A percentile compares a stretch with the other conserved stretches of the same genome.
Evolutionary conservation across 2,113 vertebrate species (phyloP).

Genomic region (Pithys albifrons): DNA sequence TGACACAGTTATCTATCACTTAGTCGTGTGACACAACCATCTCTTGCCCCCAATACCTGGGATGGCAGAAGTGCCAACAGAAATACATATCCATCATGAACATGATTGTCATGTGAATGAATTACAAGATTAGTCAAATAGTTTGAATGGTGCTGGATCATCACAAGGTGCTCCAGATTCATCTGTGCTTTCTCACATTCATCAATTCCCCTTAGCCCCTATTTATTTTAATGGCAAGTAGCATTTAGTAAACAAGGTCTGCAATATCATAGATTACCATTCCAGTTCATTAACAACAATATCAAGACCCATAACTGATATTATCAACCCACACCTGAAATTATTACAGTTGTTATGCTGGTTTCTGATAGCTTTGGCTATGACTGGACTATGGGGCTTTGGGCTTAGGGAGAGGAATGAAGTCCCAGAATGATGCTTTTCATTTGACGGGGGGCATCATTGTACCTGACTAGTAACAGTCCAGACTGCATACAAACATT

Average conservation of each 20-base stretch:
- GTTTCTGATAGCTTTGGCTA: neutral
- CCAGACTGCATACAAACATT: neutral
- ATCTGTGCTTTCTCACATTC: neutral
- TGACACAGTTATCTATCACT: neutral
- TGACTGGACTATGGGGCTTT: fast-evolving
- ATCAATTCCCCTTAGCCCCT: neutral
- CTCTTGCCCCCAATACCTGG: neutral
- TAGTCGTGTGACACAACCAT: neutral
- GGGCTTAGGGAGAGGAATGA: neutral
- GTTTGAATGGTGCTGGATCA: neutral
- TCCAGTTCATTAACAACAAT: neutral
- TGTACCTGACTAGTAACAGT: neutral
- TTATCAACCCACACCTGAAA: neutral
- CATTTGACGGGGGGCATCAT: neutral
- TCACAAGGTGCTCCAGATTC: neutral
- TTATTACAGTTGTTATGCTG: neutral
- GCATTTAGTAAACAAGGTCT: neutral
- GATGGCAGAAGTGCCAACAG: neutral
- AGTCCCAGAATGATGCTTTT: neutral
- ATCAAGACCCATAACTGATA: neutral
- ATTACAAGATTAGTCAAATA: neutral
- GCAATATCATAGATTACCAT: neutral
- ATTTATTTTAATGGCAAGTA: neutral
- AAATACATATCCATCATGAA: neutral
- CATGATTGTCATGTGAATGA: neutral